Evolutionary conservation across 2,113 vertebrate genomes (phyloP), one percentile per base, ranked within the genome.

Genomic region (Romanogobio albipinnatus): DNA sequence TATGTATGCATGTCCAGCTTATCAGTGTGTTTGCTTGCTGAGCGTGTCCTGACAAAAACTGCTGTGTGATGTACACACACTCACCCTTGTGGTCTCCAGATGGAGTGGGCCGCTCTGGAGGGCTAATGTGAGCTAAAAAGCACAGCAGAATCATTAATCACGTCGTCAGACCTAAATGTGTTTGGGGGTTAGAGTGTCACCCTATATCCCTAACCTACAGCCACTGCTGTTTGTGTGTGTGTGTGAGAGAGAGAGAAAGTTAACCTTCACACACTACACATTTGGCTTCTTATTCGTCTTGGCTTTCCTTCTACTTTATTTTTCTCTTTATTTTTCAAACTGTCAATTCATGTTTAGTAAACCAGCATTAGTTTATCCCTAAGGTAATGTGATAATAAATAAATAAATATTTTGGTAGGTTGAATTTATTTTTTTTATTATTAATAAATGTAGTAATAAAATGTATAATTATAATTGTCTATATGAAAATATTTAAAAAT

Each of bases 131-230:
- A 88, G 90, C 89, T 92, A 95, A 96, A 96, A 95, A 95, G 86
- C 90, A 90, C 93, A 91, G 86, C 89, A 93, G 94, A 92, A 56
- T 94, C 96, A 97, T 98, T 96, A 96, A 98, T 98, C 97, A 98
- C 96, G 87, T 92, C 96, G 96, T 96, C 97, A 97, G 95, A 93
- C 93, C 91, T 95, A 96, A 97, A 96, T 96, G 95, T 95, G 93
- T 96, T 96, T 95, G 94, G 92, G 94, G 95, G 96, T 92, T 94
- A 91, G 92, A 90, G 94, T 93, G 96, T 96, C 96, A 96, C 92
- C 92, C 94, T 95, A 94, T 96, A 95, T 93, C 90, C 90, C 87
- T 94, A 95, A 94, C 95, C 96, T 92, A 92, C 90, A 91, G 91
- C 80, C 87, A 79, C 89, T 86, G 85, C 68, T 73, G 43, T 24